phyloP scores from a whole-genome alignment of 2,113 vertebrate species.

The Nymphicus hollandicus region DNA sequence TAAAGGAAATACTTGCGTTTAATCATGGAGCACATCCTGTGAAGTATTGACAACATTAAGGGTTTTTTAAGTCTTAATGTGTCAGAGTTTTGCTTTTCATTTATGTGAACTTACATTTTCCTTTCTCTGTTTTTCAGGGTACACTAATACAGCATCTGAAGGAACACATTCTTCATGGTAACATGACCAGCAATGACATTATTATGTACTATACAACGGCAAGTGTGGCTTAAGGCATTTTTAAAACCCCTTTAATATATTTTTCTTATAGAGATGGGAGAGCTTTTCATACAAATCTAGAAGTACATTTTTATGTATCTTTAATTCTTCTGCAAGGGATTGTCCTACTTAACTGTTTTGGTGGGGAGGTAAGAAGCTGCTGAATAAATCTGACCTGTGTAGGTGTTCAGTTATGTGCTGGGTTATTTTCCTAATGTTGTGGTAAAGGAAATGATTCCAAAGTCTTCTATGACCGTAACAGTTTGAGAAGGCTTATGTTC shows the following conservation, averaged over 20 bases:
- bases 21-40: neutral
- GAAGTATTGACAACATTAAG: neutral
- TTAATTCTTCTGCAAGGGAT: neutral
- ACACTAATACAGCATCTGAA: conserved; percentile 94
- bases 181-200: conserved; percentile 85
- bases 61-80: neutral
- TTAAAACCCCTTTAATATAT: neutral
- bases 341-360: neutral
- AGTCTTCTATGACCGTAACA: neutral
- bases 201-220: conserved; percentile 96
- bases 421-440: neutral
- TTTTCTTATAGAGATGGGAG: neutral
- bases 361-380: neutral
- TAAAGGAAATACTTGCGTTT: neutral
- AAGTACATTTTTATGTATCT: neutral
- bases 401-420: neutral
- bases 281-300: neutral
- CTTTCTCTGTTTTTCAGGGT: conserved; percentile 71
- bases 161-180: conserved; percentile 91
- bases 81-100: neutral
- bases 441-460: neutral
- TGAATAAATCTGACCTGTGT: neutral
- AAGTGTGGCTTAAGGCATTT: conserved; percentile 38
- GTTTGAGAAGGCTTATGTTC: neutral
- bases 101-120: neutral